Evolutionary conservation across 2,113 vertebrate genomes (phyloP).

Genomic region (Thamnophis sirtalis): DNA sequence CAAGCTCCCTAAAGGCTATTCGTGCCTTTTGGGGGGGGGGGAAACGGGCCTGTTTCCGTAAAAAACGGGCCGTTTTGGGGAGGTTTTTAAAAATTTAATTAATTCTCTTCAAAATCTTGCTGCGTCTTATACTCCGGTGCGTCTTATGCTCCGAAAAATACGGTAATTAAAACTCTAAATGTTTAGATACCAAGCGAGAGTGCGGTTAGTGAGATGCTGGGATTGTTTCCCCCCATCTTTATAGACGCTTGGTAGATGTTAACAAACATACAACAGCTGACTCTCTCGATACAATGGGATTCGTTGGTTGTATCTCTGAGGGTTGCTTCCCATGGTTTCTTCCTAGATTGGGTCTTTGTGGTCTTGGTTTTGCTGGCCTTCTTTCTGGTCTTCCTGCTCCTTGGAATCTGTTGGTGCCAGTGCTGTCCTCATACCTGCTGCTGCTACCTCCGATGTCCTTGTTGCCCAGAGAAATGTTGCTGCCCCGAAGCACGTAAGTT

Average conservation of each 20-base stretch:
- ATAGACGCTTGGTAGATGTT: neutral
- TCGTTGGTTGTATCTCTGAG: neutral
- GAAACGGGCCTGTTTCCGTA: too few relatives aligned
- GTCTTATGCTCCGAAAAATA: too few relatives aligned
- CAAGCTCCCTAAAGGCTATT: too few relatives aligned
- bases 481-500: conserved; percentile 85
- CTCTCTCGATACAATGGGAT: neutral
- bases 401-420: conserved; percentile 89
- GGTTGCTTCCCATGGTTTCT: neutral
- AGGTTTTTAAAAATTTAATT: too few relatives aligned
- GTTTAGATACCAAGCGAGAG: neutral
- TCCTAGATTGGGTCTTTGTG: conserved; percentile 86
- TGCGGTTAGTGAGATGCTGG: neutral
- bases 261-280: neutral
- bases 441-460: conserved; percentile 87
- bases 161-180: neutral
- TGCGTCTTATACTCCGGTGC: too few relatives aligned
- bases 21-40: too few relatives aligned
- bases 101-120: too few relatives aligned
- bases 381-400: conserved; percentile 76
- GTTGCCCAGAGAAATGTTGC: conserved; percentile 87
- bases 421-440: conserved; percentile 91
- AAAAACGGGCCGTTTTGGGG: too few relatives aligned
- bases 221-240: neutral
- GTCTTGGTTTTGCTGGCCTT: conserved; percentile 77